phyloP scores from a whole-genome alignment of 1,140 invertebrate species.

The Leptinotarsa defecta region DNA sequence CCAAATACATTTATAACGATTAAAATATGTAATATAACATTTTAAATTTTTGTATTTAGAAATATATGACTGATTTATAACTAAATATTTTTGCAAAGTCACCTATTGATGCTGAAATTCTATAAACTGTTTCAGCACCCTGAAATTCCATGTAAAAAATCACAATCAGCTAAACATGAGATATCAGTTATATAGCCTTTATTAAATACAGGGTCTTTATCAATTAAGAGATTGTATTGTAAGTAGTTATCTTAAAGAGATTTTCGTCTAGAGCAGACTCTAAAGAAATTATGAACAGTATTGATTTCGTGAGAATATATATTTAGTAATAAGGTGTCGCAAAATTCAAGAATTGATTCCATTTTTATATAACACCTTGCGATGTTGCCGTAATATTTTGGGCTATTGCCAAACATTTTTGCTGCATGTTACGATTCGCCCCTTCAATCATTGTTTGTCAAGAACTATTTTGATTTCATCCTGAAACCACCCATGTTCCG shows the following conservation, averaged over 20 bases:
- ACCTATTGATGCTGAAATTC: slow-evolving; percentile 38
- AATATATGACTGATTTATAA: slow-evolving; percentile 46
- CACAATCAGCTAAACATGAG: slow-evolving; percentile 48
- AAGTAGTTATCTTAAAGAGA: slow-evolving; percentile 46
- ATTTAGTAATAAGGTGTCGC: slow-evolving; percentile 28
- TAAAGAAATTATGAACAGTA: slow-evolving; percentile 40
- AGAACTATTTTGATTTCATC: neutral
- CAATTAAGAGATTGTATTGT: slow-evolving; percentile 42
- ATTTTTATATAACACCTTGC: slow-evolving; percentile 20
- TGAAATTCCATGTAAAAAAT: slow-evolving; percentile 40
- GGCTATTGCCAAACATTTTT: slow-evolving; percentile 18
- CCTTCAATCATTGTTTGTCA: neutral
- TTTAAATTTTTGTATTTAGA: slow-evolving; percentile 41
- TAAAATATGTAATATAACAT: slow-evolving; percentile 34
- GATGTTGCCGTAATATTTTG: neutral
- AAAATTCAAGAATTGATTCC: neutral
- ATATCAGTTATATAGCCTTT: slow-evolving; percentile 51
- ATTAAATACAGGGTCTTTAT: slow-evolving; percentile 50
- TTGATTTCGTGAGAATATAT: slow-evolving; percentile 44
- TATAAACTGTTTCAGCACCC: slow-evolving; percentile 34
- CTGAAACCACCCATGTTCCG: neutral
- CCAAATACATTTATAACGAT: slow-evolving; percentile 35
- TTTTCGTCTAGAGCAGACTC: slow-evolving; percentile 35
- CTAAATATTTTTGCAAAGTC: slow-evolving; percentile 44
- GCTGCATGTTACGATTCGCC: slow-evolving; percentile 5